Conservation (phyloP, 1,140 invertebrate genomes). For the Paraescarpia echinospica region DNA sequence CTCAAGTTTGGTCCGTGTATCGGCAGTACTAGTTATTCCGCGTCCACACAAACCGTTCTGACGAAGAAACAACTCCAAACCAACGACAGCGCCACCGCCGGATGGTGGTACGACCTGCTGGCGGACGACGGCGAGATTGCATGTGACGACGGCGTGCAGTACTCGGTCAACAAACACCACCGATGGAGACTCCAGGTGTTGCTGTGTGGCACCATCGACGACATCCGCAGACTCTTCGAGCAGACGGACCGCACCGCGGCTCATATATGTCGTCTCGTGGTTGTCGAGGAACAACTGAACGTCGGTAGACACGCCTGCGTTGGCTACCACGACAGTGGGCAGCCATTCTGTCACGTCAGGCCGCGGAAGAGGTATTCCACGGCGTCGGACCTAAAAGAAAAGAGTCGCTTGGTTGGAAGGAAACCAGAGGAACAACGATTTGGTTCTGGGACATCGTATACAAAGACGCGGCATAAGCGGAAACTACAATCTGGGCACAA, state of each 20-base stretch:
- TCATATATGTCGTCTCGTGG: neutral
- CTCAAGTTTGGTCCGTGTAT: slow-evolving; percentile 4
- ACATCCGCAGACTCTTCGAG: neutral
- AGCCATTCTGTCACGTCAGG: neutral
- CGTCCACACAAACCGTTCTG: neutral
- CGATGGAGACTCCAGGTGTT: neutral
- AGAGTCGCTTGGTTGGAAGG: no score
- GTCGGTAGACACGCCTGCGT: neutral
- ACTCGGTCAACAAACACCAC: neutral
- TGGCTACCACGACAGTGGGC: neutral
- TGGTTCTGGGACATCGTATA: neutral
- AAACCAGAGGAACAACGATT: no score
- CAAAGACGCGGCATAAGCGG: neutral
- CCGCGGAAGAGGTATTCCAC: neutral
- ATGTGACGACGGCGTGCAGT: neutral
- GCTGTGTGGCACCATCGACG: neutral
- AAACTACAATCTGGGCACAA: neutral
- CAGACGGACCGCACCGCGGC: neutral
- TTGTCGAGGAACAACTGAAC: neutral
- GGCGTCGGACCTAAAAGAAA: neutral
- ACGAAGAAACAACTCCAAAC: neutral
- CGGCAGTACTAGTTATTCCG: neutral
- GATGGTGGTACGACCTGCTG: neutral
- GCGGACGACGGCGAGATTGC: neutral
- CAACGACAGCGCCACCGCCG: neutral